Base-by-base conservation (phyloP, 2,888 invertebrate species). In the Synergus japonicus region DNA sequence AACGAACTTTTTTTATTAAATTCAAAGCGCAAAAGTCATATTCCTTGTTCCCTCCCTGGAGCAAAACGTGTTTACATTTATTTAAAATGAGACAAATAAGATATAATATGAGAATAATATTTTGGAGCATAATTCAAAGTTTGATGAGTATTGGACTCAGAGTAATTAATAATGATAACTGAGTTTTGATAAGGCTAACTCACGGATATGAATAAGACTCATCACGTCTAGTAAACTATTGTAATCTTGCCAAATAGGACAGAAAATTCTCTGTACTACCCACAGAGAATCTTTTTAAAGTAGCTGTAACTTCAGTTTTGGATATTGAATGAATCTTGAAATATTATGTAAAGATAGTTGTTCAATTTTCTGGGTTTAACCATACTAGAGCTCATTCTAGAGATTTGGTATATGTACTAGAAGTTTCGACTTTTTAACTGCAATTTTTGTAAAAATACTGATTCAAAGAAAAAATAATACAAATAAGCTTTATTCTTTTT, bases 241-340 rank as follows among this genome's bases (percentile, higher is more conserved):
- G 79, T 65, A 60, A 49, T 43, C 29, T 69, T 77, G 46, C 76
- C 77, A 79, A 66, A 37, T 76, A 49, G 46, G 69, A 76, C n/a
- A 15, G 41, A 69, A 13, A 18, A 66, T 66, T 43, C 66, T 69
- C 29, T 69, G 44, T 69, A 22, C 69, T 49, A 69, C 69, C 46
- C 22, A 69, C 69, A 69, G 44, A 46, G 44, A 49, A 29, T 69
- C 9, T 69, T 69, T 69, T 49, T 49, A 4, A 69, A 49, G 12
- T 12, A 69, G 18, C 46, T 69, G 13, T 5, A 29, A 46, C 29
- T 2, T 69, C 49, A 15, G 9, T n/a, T 69, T 67, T n/a, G 10
- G 44, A 49, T 49, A 49, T 46, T 69, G 58, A 58, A 58, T 58
- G 18, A 58, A 18, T 58, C n/a, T 58, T 58, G 9, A 3, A 0